Evolutionary conservation across 2,888 invertebrate genomes (phyloP).

Genomic region (Marasmarcha lunaedactyla): DNA sequence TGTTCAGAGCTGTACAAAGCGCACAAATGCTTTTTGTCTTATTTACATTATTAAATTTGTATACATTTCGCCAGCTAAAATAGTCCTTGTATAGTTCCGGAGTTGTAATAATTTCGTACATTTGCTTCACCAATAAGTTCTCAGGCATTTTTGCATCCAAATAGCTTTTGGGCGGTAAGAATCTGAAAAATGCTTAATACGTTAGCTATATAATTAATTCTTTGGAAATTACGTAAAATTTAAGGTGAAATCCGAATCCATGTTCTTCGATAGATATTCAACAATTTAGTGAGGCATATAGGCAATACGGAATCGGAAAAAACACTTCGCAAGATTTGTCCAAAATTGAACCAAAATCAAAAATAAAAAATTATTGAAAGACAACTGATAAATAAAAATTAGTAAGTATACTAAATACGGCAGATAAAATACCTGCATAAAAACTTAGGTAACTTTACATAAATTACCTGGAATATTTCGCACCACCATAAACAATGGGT

Average conservation of each 20-base stretch:
- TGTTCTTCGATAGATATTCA: no score
- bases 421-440: neutral
- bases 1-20: conserved; percentile 37
- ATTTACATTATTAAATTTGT: no score
- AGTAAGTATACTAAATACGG: neutral
- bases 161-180: conserved; percentile 2
- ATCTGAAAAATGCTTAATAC: conserved; percentile 2
- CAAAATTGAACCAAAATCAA: neutral
- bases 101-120: conserved; percentile 28
- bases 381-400: neutral
- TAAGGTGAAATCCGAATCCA: no score
- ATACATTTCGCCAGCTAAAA: conserved; percentile 43
- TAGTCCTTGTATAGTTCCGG: conserved; percentile 29
- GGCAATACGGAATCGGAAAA: no score
- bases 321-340: no score
- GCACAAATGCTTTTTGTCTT: no score
- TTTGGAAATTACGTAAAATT: no score
- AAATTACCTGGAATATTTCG: conserved; percentile 19
- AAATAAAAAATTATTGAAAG: no score
- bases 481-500: no score
- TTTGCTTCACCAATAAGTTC: conserved; percentile 26
- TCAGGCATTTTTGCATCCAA: conserved; percentile 16
- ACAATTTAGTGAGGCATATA: no score
- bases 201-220: no score
- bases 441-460: neutral